Evolutionary conservation across 2,888 invertebrate genomes (phyloP), one percentile per base, ranked within the genome.

Genomic region (Rhagonycha lutea): DNA sequence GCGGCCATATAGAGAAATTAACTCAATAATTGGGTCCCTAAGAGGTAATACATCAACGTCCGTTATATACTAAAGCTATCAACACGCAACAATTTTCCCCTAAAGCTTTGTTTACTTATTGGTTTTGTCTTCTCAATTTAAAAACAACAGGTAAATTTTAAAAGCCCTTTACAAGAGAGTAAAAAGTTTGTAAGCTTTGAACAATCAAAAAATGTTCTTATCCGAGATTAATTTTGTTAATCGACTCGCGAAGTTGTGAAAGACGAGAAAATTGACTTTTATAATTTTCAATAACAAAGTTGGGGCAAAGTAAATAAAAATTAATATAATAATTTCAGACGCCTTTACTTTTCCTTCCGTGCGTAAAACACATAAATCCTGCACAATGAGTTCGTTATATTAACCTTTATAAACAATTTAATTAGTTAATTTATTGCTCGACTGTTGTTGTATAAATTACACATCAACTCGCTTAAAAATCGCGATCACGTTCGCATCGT

Each of bases 381-480:
- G 23, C 63, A 65, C 26, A 65, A 65, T 26, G 26, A 65, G 24
- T 65, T 65, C n/a, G 63, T 65, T 65, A 65, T 65, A 26, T 61
- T 72, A 18, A 29, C 65, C 63, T 71, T 71, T 71, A 71, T 71
- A 71, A 63, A 63, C 62, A 47, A 24, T 72, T 67, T 72, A 72
- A 72, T 72, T 72, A 72, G 47, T 24, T 65, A 67, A 72, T 67
- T 72, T 72, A 72, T 72, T 11, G 65, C 60, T 72, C 14, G n/a
- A 63, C 23, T 23, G 10, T 12, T 23, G 63, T 7, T 11, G 63
- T 24, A 63, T 63, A 62, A 62, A 62, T 23, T 62, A 23, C 14
- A 62, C 29, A 29, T 29, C 29, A 29, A 29, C 11, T 28, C 29
- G 11, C 4, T 32, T 32, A 12, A 32, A 32, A 32, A 32, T 32